phyloP scores from a whole-genome alignment of 2,113 vertebrate genomes.

The Rhipidura dahli region DNA sequence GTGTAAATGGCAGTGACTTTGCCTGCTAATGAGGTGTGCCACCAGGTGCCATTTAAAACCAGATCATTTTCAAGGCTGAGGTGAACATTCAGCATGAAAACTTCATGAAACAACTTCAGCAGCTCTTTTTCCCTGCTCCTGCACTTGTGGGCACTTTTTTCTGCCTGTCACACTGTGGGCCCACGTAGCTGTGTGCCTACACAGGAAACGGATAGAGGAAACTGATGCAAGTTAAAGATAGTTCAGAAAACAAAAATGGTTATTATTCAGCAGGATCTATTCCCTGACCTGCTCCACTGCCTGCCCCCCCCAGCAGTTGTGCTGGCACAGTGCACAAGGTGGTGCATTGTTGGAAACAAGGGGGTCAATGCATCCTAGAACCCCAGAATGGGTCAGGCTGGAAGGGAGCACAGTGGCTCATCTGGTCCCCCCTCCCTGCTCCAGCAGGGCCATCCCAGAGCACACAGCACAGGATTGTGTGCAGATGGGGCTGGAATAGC shows the following conservation, averaged over 20 bases:
- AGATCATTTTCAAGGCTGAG: neutral
- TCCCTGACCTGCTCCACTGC: neutral
- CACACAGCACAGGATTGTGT: neutral
- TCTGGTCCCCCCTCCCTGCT: neutral
- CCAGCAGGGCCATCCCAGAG: neutral
- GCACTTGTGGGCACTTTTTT: neutral
- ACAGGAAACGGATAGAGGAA: constrained; percentile 13
- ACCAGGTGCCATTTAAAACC: neutral
- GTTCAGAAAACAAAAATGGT: constrained; percentile 3
- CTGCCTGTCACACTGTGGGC: neutral
- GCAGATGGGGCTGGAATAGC: neutral
- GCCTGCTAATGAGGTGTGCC: neutral
- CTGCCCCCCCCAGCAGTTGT: neutral
- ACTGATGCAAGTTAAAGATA: neutral
- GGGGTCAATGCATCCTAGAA: neutral
- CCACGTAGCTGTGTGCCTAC: neutral
- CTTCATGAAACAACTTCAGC: neutral
- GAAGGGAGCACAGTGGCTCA: neutral
- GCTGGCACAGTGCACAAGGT: neutral
- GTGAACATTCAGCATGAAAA: neutral
- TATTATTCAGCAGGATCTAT: neutral
- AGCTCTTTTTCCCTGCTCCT: neutral
- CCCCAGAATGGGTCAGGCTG: neutral
- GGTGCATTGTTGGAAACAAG: neutral
- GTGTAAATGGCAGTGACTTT: neutral